Evolutionary conservation across 2,888 invertebrate species (phyloP).

Genomic region (Caenorhabditis imperialis): DNA sequence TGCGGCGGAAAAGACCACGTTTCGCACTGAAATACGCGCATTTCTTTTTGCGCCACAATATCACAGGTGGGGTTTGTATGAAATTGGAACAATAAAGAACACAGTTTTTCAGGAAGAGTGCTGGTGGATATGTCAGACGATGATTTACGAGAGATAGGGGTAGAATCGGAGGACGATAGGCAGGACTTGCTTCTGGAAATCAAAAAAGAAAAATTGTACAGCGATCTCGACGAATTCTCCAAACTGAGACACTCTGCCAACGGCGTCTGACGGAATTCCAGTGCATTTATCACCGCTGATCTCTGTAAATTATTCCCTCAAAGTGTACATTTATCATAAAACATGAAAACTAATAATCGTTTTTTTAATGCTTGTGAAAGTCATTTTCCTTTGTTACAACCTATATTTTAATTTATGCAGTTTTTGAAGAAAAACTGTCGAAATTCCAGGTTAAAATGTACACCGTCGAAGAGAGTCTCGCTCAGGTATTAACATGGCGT

Average conservation of each 20-base stretch:
- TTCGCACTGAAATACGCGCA: conserved; percentile 69
- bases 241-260: conserved; percentile 45
- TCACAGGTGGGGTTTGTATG: conserved; percentile 57
- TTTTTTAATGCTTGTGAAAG: no score
- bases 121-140: conserved; percentile 67
- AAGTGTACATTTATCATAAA: no score
- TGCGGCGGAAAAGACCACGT: conserved; percentile 63
- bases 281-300: neutral
- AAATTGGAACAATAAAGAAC: neutral
- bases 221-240: conserved; percentile 67
- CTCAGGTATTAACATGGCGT: no score
- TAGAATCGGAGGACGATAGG: conserved; percentile 65
- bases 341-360: no score
- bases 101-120: conserved; percentile 61
- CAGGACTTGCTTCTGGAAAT: conserved; percentile 69
- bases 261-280: conserved; percentile 2
- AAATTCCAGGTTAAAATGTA: no score
- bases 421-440: no score
- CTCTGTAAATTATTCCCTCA: no score
- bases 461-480: no score
- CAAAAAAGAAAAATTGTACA: conserved; percentile 66
- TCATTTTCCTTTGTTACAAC: no score
- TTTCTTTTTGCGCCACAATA: conserved; percentile 65
- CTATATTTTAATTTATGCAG: no score
- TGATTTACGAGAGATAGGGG: conserved; percentile 65